Conservation (phyloP, 35 echinoderm and acorn worm species). For the Ptychodera flava region DNA sequence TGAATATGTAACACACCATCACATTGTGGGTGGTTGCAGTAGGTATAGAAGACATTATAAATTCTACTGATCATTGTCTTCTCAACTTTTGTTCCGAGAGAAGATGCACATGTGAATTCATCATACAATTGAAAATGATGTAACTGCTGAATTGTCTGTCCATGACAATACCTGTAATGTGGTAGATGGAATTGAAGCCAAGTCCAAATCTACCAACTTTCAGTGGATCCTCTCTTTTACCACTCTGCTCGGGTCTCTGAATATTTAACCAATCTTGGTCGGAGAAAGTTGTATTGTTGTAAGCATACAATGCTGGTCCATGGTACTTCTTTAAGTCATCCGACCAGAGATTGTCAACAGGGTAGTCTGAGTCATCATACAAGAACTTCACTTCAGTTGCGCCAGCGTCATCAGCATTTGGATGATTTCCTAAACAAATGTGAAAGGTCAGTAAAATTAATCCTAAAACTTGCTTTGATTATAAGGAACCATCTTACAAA, state of each 20-base stretch:
- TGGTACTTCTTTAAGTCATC: slow-evolving; percentile 4
- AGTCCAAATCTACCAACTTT: slow-evolving; percentile 95
- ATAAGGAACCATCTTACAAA: too few species aligned
- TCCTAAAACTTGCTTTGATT: too few species aligned
- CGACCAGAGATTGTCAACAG: slow-evolving; percentile 19
- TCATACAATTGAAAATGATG: neutral
- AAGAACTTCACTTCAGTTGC: slow-evolving; percentile 62
- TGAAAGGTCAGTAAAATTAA: too few species aligned
- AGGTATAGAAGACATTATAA: neutral
- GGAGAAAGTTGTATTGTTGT: slow-evolving; percentile 63
- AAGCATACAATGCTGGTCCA: slow-evolving; percentile 71
- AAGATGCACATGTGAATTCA: neutral
- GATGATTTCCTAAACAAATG: slow-evolving; percentile 8
- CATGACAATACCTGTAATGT: slow-evolving; percentile 60
- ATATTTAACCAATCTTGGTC: slow-evolving; percentile 64
- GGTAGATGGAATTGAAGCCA: slow-evolving; percentile 90
- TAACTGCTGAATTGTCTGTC: neutral
- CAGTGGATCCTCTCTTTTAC: slow-evolving; percentile 55
- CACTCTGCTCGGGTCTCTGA: slow-evolving; percentile 54
- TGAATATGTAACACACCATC: neutral
- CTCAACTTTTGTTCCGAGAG: neutral
- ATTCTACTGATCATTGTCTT: neutral
- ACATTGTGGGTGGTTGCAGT: neutral
- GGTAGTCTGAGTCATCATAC: slow-evolving; percentile 50
- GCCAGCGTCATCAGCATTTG: slow-evolving; percentile 94